Percentiles rank a stretch among this genome's conserved stretches.
phyloP scores from a whole-genome alignment of 2,888 invertebrate genomes.

The Tachina grossa region DNA sequence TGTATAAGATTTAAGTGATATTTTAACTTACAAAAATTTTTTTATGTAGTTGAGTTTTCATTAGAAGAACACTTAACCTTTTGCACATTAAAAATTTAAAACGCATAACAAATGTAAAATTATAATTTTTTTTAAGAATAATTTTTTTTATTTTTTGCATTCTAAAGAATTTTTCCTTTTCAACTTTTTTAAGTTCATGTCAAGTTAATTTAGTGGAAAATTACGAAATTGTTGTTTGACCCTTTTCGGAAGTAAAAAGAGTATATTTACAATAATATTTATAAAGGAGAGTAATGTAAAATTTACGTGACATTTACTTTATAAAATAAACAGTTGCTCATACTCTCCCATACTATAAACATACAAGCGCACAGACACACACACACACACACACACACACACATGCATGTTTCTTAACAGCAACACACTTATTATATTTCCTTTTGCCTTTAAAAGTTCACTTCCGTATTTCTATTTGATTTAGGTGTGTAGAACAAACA shows the following conservation, averaged over 20 bases:
- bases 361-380: slow-evolving; percentile 16
- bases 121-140: background rate
- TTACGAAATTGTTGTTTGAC: slow-evolving; percentile 72
- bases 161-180: slow-evolving; percentile 7
- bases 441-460: slow-evolving; percentile 59
- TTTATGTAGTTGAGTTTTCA: too few species aligned
- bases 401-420: slow-evolving; percentile 30
- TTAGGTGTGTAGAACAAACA: slow-evolving; percentile 44
- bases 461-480: slow-evolving; percentile 56
- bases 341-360: background rate
- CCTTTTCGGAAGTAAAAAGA: slow-evolving; percentile 52
- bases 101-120: slow-evolving; percentile 25
- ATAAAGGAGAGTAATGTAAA: slow-evolving; percentile 67
- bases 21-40: too few species aligned
- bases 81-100: slow-evolving; percentile 11
- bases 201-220: slow-evolving; percentile 74
- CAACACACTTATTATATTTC: slow-evolving; percentile 60
- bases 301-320: slow-evolving; percentile 72
- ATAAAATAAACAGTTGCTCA: slow-evolving; percentile 64
- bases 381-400: slow-evolving; percentile 18
- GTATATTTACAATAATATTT: slow-evolving; percentile 66
- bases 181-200: slow-evolving; percentile 52
- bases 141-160: slow-evolving; percentile 23
- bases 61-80: background rate
- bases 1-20: too few species aligned